Base-by-base conservation (phyloP, 2,888 invertebrate genomes). In the Tachystola acroxantha region DNA sequence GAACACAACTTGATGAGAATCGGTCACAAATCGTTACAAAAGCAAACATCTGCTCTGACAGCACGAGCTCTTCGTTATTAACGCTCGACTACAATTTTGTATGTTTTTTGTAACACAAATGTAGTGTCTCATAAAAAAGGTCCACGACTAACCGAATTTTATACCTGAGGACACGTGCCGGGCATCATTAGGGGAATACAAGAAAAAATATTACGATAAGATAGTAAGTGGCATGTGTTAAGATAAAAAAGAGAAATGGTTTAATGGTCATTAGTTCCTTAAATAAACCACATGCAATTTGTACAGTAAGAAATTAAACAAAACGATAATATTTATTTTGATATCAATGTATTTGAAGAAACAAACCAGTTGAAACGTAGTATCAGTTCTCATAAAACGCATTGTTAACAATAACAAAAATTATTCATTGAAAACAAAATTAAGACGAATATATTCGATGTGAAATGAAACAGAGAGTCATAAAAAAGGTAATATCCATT, bases 401-500 rank as follows among this genome's bases (percentile, higher is more conserved):
- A 16, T 16, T 25, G 13, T 13, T 24, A 9, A 27, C 27, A 11
- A 4, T 3, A n/a, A 24, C 24, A 24, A 3, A 32, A n/a, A 10
- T 19, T 19, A 32, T 29, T 37, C 20, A 27, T n/a, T 9, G 10
- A 10, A 27, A 28, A 34, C n/a, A 28, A 16, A 28, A 37, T 20
- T 37, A 22, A 34, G 41, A 45, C 45, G 42, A 39, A 47, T 46
- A 47, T 47, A 43, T 50, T 45, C 40, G 39, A 37, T 45, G 45
- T 53, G 50, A 54, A 56, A 56, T 53, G 49, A 58, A 65, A 57
- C 52, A 51, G 43, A 44, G 40, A 49, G 40, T 58, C 48, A 51
- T 70, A 66, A 71, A 60, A 60, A 69, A 48, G 64, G 60, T 57
- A 64, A 67, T 64, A 62, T 60, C 61, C 14, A 57, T 65, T 58